These are phyloP conservation scores for Aurelia sp. DNA, from an alignment of 30 jellyfish, hydroid and myxozoan genomes.

Conservation along the genomic window DNA sequence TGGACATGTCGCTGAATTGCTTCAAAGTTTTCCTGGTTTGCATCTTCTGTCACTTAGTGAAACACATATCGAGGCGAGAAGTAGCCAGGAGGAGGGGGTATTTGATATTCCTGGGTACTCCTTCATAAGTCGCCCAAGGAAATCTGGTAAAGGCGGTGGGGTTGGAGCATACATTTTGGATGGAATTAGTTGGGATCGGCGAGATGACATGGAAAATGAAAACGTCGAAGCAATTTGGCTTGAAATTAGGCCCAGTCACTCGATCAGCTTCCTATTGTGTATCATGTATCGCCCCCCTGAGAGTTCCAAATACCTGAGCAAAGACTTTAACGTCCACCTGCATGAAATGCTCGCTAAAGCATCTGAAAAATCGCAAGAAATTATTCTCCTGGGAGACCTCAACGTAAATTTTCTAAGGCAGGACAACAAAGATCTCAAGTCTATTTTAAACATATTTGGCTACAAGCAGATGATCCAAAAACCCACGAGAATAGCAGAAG, in stretches of 20 bases:
- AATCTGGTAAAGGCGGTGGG: too few species aligned
- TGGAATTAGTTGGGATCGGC: too few species aligned
- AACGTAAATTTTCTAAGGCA: constrained; percentile 64
- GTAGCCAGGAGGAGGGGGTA: too few species aligned
- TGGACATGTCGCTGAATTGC: too few species aligned
- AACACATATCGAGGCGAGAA: too few species aligned
- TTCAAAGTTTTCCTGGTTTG: too few species aligned
- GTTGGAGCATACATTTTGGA: too few species aligned
- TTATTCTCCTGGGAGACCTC: constrained; percentile 75
- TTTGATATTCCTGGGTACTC: too few species aligned
- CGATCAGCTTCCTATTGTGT: constrained; percentile 66
- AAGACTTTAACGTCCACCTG: constrained; percentile 61
- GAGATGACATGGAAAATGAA: too few species aligned
- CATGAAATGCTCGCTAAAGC: constrained; percentile 43
- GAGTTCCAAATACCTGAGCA: constrained; percentile 58
- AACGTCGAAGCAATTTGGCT: constrained; percentile 26
- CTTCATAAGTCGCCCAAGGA: too few species aligned
- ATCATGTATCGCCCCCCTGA: constrained; percentile 75
- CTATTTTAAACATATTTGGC: constrained; percentile 46
- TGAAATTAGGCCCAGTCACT: constrained; percentile 58
- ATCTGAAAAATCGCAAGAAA: constrained; percentile 55
- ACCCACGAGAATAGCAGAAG: constrained; percentile 70
- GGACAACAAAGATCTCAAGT: constrained; percentile 67
- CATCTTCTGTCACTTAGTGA: too few species aligned
- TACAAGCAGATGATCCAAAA: constrained; percentile 47